These are phyloP conservation scores for Hippolais icterina DNA, from an alignment of 2,113 vertebrate genomes.

Conservation along the genomic window DNA sequence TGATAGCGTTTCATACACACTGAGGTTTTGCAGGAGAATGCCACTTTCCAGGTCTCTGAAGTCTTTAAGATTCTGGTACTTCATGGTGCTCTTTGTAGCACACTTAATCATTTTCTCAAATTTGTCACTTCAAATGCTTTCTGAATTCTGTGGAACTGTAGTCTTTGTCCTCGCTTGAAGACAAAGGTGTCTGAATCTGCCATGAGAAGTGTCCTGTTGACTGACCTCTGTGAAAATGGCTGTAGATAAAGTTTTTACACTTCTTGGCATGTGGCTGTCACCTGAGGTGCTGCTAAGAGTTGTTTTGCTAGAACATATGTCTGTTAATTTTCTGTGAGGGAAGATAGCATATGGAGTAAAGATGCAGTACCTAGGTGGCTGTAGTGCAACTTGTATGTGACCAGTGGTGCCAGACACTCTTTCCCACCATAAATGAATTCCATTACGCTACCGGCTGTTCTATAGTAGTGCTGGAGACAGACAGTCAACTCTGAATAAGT, in stretches of 20 bases:
- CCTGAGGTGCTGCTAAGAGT: not conserved
- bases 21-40: not conserved
- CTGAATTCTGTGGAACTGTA: not conserved
- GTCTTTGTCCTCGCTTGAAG: not conserved
- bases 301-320: not conserved
- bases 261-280: not conserved
- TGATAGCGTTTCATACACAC: not conserved
- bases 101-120: not conserved
- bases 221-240: fast-evolving
- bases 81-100: not conserved
- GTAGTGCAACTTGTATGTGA: not conserved
- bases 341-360: not conserved
- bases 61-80: not conserved
- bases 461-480: not conserved
- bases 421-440: not conserved
- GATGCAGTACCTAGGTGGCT: not conserved
- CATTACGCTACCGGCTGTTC: fast-evolving
- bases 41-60: not conserved
- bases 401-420: not conserved
- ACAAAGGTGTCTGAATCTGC: not conserved
- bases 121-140: not conserved
- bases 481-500: not conserved
- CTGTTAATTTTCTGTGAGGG: not conserved
- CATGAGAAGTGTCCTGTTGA: not conserved
- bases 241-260: not conserved